phyloP scores from a whole-genome alignment of 2,888 invertebrate species.

The Brenthis hecate region DNA sequence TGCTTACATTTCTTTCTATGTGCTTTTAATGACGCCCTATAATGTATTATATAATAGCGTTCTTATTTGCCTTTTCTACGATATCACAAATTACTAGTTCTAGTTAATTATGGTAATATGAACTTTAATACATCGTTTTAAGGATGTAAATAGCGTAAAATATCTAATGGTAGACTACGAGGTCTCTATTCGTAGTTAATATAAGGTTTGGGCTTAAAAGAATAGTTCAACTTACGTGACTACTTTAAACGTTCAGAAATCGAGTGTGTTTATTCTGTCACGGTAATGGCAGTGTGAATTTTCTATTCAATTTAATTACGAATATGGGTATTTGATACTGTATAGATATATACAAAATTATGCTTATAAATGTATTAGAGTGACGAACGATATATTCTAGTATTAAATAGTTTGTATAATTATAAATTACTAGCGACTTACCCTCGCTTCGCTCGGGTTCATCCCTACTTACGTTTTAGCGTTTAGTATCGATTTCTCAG shows the following conservation, averaged over 20 bases:
- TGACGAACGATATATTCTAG: constrained; percentile 24
- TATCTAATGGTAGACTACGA: constrained; percentile 20
- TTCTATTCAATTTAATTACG: constrained; percentile 35
- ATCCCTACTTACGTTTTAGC: no score
- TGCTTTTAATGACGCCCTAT: constrained; percentile 52
- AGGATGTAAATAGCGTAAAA: constrained; percentile 14
- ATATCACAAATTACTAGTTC: constrained; percentile 39
- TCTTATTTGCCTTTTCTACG: constrained; percentile 43
- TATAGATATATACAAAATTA: not conserved
- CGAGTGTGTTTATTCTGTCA: constrained; percentile 42
- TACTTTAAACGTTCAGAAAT: constrained; percentile 39
- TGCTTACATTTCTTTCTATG: constrained; percentile 66
- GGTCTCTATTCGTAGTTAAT: constrained; percentile 32
- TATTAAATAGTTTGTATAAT: no score
- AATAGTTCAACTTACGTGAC: constrained; percentile 39
- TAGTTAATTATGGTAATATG: constrained; percentile 13
- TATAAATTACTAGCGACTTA: no score
- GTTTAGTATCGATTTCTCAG: no score
- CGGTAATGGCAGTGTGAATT: constrained; percentile 41
- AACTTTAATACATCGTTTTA: constrained; percentile 8
- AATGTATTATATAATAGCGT: constrained; percentile 47
- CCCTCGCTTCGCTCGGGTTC: no score
- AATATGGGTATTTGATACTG: not conserved
- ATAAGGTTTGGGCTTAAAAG: constrained; percentile 38
- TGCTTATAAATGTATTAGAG: no score